Evolutionary conservation across 1,140 invertebrate genomes (phyloP).

Genomic region (Mizuhopecten yessoensis): DNA sequence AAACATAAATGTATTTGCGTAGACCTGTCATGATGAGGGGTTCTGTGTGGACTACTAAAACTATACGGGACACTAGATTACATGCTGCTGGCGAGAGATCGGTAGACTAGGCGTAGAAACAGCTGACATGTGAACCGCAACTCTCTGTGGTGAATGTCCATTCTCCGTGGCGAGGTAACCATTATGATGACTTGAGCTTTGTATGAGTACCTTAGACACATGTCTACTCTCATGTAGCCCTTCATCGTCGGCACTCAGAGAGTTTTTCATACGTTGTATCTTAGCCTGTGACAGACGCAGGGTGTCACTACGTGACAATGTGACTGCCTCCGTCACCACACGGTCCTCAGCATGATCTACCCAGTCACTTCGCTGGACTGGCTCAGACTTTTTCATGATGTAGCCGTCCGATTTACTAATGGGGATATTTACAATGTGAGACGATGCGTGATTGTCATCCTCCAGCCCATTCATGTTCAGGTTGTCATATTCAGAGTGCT

Average conservation of each 20-base stretch:
- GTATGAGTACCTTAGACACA: conserved; percentile 8
- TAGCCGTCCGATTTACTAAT: conserved; percentile 77
- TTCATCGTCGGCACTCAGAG: not conserved
- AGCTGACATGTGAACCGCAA: not conserved
- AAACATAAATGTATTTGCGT: not conserved
- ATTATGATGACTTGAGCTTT: conserved; percentile 38
- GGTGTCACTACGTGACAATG: conserved; percentile 47
- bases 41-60: not conserved
- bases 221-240: conserved; percentile 11
- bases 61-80: not conserved
- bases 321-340: conserved; percentile 42
- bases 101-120: conserved; percentile 18
- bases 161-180: conserved; percentile 9
- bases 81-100: conserved; percentile 18
- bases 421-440: conserved; percentile 65
- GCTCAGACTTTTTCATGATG: conserved; percentile 51
- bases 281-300: not conserved
- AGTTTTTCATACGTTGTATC: conserved; percentile 29
- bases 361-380: conserved; percentile 2
- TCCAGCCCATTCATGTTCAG: conserved; percentile 63
- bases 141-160: conserved; percentile 10
- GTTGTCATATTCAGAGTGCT: conserved; percentile 80
- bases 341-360: conserved; percentile 48
- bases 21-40: not conserved
- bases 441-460: not conserved